Evolutionary conservation across 2,113 vertebrate genomes (phyloP), one percentile per base, ranked within the genome.

Genomic region (Phodopus roborovskii): DNA sequence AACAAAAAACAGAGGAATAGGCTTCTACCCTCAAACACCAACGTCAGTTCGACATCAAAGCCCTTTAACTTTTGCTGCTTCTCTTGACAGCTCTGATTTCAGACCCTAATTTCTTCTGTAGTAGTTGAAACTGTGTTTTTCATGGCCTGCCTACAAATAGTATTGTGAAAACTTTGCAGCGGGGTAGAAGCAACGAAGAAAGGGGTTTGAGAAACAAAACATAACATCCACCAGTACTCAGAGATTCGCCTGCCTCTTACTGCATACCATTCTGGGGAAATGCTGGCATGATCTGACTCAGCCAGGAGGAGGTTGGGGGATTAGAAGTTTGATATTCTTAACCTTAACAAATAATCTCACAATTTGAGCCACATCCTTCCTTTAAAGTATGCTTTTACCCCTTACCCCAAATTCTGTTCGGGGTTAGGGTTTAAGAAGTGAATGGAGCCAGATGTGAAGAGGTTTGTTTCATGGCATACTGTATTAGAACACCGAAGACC

Each of bases 301-400:
- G 92, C 97, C 98, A 86, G 90, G 94, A 94, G 96, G 95, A 85
- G 96, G 77, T 92, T 97, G 97, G 97, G 74, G 97, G 91, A 79
- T 94, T 89, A 97, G 64, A 94, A 86, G 73, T 11, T 42, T 82
- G 60, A 77, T 33, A 88, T 89, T 96, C 90, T 96, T 92, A 87
- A 97, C 91, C 91, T 96, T 96, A 95, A 90, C n/a, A 91, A 88
- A 16, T n/a, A 58, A 95, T 97, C 85, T 98, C 98, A 97, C 94
- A 97, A 96, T 96, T 95, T 97, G 97, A 98, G 94, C 97, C 97
- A 81, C 95, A 89, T 97, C 94, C 97, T 95, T 97, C 97, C 96
- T 97, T 97, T 92, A 87, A 97, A 98, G 94, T 91, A 88, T 42
- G 84, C 36, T 0, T 96, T 96, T 4, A 62, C 68, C 33, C 75